phyloP scores from a whole-genome alignment of 1,140 invertebrate species.

The Orchestia grillus region DNA sequence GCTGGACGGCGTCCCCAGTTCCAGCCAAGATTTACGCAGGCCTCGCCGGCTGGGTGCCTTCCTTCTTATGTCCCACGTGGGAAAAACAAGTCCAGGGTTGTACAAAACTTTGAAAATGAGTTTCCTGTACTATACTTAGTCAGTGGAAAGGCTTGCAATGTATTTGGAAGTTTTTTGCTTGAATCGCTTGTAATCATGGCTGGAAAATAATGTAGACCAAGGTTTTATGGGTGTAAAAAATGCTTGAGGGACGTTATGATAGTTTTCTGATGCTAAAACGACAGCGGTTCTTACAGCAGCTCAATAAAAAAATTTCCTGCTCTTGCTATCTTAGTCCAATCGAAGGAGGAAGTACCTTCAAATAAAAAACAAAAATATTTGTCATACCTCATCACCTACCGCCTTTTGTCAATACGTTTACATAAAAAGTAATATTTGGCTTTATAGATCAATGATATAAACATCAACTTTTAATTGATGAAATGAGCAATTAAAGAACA shows the following conservation, averaged over 20 bases:
- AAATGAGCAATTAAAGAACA: not conserved
- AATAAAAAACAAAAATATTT: no score
- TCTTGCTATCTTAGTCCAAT: no score
- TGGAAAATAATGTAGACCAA: not conserved
- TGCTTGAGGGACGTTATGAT: not conserved
- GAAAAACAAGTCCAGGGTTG: not conserved
- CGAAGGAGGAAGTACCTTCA: no score
- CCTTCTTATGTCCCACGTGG: not conserved
- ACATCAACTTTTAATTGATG: not conserved
- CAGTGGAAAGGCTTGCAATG: not conserved
- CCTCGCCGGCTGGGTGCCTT: not conserved
- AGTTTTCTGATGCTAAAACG: not conserved
- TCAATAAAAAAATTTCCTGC: no score
- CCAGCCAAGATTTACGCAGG: not conserved
- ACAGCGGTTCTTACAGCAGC: no score
- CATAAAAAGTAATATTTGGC: no score
- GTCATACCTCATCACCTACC: no score
- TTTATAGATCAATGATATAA: no score
- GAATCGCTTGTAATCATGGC: not conserved
- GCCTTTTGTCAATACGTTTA: no score
- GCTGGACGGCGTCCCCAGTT: not conserved
- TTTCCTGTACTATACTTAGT: not conserved
- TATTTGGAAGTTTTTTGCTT: not conserved
- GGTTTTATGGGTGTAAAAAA: not conserved
- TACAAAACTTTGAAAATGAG: not conserved